Evolutionary conservation across 2,113 vertebrate genomes (phyloP).

Genomic region (Sphaerodactylus townsendi): DNA sequence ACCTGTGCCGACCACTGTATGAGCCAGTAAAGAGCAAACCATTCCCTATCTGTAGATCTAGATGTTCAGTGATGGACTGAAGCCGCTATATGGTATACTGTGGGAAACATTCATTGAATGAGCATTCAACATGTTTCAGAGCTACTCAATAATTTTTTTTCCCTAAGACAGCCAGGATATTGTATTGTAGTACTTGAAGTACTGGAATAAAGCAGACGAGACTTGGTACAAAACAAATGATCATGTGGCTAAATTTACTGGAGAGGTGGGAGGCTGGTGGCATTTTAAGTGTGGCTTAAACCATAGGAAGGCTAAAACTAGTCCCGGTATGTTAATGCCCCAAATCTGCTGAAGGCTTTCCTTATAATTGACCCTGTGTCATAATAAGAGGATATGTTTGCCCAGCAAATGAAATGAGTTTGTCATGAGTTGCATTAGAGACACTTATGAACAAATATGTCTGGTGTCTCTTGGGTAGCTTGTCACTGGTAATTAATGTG

Average conservation of each 20-base stretch:
- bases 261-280: not conserved
- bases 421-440: constrained; percentile 35
- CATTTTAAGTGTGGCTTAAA: not conserved
- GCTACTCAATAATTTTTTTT: no score
- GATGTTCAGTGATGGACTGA: not conserved
- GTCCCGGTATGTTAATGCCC: not conserved
- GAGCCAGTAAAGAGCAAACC: no score
- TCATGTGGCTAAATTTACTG: not conserved
- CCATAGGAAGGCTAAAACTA: not conserved
- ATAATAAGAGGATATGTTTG: constrained; percentile 62
- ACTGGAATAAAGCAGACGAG: not conserved
- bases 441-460: constrained; percentile 43
- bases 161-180: not conserved
- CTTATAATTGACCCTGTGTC: constrained; percentile 33
- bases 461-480: constrained; percentile 32
- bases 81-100: no score
- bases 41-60: no score
- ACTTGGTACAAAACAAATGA: not conserved
- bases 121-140: not conserved
- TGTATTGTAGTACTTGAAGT: no score
- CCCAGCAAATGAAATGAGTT: constrained; percentile 42
- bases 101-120: not conserved
- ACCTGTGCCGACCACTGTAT: no score
- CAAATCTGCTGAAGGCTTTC: constrained; percentile 41
- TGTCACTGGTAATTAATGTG: constrained; percentile 27